These are phyloP conservation scores for Drosophila longiperda DNA, from an alignment of 2,888 invertebrate species.

Conservation along the genomic window DNA sequence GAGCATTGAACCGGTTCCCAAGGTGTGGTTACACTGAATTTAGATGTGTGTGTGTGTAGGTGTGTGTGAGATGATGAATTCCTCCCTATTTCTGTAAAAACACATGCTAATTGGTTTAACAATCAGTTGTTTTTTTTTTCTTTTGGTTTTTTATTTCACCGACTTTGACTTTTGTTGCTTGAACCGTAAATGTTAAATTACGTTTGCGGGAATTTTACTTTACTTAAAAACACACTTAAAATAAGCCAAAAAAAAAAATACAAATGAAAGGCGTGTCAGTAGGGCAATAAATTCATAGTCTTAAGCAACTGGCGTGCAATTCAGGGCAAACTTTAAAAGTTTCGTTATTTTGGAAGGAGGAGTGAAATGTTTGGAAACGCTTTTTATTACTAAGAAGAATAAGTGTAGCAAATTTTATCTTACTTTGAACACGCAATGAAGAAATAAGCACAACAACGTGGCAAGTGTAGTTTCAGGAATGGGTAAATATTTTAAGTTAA, in stretches of 20 bases:
- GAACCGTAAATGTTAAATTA: conserved; percentile 78
- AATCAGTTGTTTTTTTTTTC: conserved; percentile 36
- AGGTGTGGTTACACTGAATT: conserved; percentile 27
- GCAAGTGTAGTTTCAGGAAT: not conserved
- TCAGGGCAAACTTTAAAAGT: conserved; percentile 21
- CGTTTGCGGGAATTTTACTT: conserved; percentile 66
- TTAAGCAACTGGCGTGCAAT: conserved; percentile 9
- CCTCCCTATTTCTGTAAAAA: conserved; percentile 15
- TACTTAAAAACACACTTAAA: conserved; percentile 11
- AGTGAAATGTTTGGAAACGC: not conserved
- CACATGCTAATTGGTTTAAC: conserved; percentile 76
- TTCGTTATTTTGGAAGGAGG: not conserved
- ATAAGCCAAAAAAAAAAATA: conserved; percentile 13
- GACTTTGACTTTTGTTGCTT: conserved; percentile 50
- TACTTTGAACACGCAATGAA: not conserved
- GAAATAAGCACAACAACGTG: not conserved
- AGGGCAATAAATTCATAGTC: conserved; percentile 44
- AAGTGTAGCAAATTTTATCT: conserved; percentile 17
- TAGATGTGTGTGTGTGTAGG: conserved; percentile 28
- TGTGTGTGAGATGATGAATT: conserved; percentile 25
- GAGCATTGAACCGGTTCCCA: conserved; percentile 43
- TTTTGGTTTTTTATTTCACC: conserved; percentile 10
- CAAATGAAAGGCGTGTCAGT: conserved; percentile 28
- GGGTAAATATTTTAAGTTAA: not conserved
- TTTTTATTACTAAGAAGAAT: not conserved